Base-by-base conservation (phyloP, 2,797 vertebrate genomes). In the Tachyglossus aculeatus region DNA sequence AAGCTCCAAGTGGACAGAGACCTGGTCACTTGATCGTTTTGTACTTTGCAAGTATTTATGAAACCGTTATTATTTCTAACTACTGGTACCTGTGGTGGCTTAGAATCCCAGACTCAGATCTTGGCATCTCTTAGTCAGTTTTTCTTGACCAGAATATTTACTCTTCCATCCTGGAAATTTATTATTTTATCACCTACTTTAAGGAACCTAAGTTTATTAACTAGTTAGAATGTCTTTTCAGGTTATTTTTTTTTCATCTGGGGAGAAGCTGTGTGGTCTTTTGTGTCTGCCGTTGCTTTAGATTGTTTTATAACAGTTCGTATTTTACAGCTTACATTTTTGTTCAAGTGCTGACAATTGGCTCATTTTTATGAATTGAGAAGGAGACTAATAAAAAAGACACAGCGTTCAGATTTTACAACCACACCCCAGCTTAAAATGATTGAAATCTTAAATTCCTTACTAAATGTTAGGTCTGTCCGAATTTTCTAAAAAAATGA, bases 311-410 rank as follows among this genome's bases (percentile, higher is more conserved):
- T 81, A 79, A 81, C 73, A 81, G 81, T 67, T 66, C 74, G 74
- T 81, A 71, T 80, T 81, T 78, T 74, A 67, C 16, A 80, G 80
- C 61, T 63, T 71, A 83, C 54, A 56, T 80, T 74, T 76, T 62
- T 76, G 71, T 80, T 43, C 41, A 69, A 75, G 74, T 63, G 67
- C 69, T 59, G 76, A 53, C 66, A 65, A 37, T 25, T 56, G 67
- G 61, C 50, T 78, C 65, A 68, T 66, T 71, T 81, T 82, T 70
- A 74, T 39, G 81, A 81, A 83, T 80, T 71, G 78, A 83, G 81
- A 78, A 71, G 78, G 82, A 83, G 76, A 81, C 52, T 45, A 80
- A 80, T 80, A 71, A 80, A 74, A 83, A 87, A 71, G 65, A 78
- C 56, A 55, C 15, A 48, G n/a, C 39, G 21, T 58, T 61, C 76